Evolutionary conservation across 2,113 vertebrate genomes (phyloP), one percentile per base, ranked within the genome.

Genomic region (Chlamydotis undulata): DNA sequence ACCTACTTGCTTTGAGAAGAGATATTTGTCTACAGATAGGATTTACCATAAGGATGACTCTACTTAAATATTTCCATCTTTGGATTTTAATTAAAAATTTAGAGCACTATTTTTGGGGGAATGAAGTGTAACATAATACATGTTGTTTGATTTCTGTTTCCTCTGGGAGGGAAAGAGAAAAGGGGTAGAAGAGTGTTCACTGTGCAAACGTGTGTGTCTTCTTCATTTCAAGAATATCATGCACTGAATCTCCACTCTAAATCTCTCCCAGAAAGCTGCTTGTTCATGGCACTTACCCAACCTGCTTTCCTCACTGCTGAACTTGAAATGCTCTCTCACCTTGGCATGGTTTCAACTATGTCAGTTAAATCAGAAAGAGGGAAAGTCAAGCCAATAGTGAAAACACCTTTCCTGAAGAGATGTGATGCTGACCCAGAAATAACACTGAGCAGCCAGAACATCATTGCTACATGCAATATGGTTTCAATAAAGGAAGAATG

Each of bases 321-420:
- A 98, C 97, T 97, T 95, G 28, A 97, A 98, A 97, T 97, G 96
- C 93, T 97, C 93, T 92, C 89, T 96, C 96, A 96, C 95, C 83
- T 97, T 98, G 98, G 98, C 98, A 94, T 89, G 69, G 70, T 97
- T 97, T 98, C 98, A 98, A 96, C 91, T 96, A 82, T 98, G 97
- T 97, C 97, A 97, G 95, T 97, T 98, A 97, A 98, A 97, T 97
- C 96, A 97, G 93, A 89, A 94, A 97, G 75, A 96, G 93, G 22
- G 93, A 97, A 96, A 97, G 63, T 93, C 94, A 96, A 90, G 91
- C 97, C 91, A 96, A 61, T 69, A 97, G 82, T 92, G 97, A 93
- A 97, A 97, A 60, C 94, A 96, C 85, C 94, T 97, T 98, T 97
- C 95, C 94, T 97, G 95, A 94, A 97, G 94, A 98, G 96, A 96